Percentiles rank a stretch among this genome's conserved stretches.
These are phyloP conservation scores for Drosophila ananassae DNA, from an alignment of 1,140 invertebrate species.

Conservation along the genomic window DNA sequence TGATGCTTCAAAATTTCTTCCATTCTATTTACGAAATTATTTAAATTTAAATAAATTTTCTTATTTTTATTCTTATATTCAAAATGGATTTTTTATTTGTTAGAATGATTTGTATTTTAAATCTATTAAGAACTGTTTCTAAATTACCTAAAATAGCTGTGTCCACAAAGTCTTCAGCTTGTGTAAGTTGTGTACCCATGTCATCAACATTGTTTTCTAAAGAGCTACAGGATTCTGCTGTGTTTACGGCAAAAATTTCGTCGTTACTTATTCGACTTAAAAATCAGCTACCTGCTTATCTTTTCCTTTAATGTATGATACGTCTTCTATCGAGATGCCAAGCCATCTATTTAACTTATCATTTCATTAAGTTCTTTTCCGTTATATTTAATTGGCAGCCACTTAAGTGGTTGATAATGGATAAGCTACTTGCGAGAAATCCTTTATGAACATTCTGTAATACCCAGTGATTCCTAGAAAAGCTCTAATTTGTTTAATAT, in stretches of 20 bases:
- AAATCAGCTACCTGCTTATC: slow-evolving; percentile 5
- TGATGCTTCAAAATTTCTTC: background rate
- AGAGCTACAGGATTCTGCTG: background rate
- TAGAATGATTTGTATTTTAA: background rate
- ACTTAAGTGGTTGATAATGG: background rate
- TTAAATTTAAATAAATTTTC: background rate
- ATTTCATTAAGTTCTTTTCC: slow-evolving; percentile 2
- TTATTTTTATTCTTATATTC: slow-evolving; percentile 1
- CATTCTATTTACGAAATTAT: background rate
- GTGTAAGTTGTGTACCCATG: background rate
- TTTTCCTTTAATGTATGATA: background rate
- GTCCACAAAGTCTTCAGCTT: slow-evolving; percentile 2
- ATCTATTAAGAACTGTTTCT: background rate
- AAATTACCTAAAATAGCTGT: slow-evolving; percentile 2
- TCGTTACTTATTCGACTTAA: slow-evolving; percentile 2
- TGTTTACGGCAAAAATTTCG: background rate
- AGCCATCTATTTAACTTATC: no score
- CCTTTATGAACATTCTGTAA: no score
- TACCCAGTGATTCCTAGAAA: background rate
- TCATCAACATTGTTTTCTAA: slow-evolving; percentile 4
- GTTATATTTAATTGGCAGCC: slow-evolving; percentile 2
- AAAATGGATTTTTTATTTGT: background rate
- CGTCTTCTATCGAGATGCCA: background rate
- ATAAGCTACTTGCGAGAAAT: background rate
- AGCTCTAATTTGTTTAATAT: background rate